A percentile compares a stretch with the other conserved stretches of the same genome.
Conservation (phyloP, 2,797 vertebrate species). For the Pangasius larnaudii region DNA sequence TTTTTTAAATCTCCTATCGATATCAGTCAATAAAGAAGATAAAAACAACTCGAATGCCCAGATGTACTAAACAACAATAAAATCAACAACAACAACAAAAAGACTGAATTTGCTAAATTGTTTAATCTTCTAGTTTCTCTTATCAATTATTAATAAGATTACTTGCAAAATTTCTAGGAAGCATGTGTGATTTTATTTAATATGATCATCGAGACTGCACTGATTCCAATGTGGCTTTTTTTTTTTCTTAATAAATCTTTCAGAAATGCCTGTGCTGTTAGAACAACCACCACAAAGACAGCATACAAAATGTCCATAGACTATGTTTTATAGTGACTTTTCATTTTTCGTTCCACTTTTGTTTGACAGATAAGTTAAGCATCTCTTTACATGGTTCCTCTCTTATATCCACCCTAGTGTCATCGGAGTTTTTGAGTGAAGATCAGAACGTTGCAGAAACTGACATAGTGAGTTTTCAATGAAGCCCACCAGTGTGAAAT, state of each 20-base stretch:
- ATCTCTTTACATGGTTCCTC: conserved; percentile 6
- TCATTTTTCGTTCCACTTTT: conserved; percentile 2
- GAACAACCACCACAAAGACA: neutral
- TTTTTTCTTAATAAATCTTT: neutral
- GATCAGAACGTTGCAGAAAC: conserved; percentile 66
- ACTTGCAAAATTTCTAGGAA: neutral
- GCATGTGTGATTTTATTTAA: neutral
- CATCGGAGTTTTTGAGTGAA: conserved; percentile 56
- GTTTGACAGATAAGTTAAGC: conserved; percentile 5
- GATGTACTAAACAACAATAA: conserved; percentile 2
- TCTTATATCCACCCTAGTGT: conserved; percentile 30
- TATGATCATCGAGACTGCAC: neutral
- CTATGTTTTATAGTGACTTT: neutral
- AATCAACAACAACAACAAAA: neutral
- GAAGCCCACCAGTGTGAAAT: conserved; percentile 71
- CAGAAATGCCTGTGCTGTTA: neutral
- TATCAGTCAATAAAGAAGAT: neutral
- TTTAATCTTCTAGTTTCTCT: neutral
- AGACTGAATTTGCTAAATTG: neutral
- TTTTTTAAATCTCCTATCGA: neutral
- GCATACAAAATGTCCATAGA: neutral
- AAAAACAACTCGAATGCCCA: neutral
- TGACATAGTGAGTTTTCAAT: conserved; percentile 61
- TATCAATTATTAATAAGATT: neutral
- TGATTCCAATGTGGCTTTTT: neutral